Percentiles rank a stretch among this genome's conserved stretches.
Conservation (phyloP, 2,113 vertebrate genomes). For the Pao palembangensis region DNA sequence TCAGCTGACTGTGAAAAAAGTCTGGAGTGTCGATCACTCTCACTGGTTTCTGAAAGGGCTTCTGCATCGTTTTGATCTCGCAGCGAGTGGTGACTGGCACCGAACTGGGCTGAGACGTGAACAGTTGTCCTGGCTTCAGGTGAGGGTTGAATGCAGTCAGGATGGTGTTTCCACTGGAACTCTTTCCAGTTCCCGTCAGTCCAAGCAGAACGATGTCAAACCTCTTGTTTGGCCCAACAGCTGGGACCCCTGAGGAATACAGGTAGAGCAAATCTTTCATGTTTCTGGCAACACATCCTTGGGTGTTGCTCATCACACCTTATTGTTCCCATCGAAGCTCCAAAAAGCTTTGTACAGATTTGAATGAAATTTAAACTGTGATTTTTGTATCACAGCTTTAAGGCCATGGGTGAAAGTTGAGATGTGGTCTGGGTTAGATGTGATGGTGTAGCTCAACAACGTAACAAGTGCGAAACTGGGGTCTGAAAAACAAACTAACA, state of each 20-base stretch:
- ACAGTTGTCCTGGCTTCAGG: neutral
- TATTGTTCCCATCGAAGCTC: too few species aligned
- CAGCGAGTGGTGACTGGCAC: constrained; percentile 16
- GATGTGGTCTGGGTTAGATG: too few species aligned
- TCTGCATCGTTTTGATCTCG: neutral
- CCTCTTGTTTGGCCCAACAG: rapidly evolving
- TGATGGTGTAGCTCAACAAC: too few species aligned
- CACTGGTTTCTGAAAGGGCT: neutral
- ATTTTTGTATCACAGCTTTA: too few species aligned
- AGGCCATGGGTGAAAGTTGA: too few species aligned
- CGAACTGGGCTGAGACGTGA: constrained; percentile 19
- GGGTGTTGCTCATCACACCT: too few species aligned
- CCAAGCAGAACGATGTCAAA: constrained; percentile 28
- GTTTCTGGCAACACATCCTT: neutral
- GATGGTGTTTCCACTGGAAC: constrained; percentile 41
- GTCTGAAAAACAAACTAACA: too few species aligned
- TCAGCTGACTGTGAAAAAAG: constrained; percentile 12
- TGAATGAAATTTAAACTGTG: too few species aligned
- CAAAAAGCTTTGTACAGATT: too few species aligned
- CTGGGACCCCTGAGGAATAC: neutral
- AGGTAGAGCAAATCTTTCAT: neutral
- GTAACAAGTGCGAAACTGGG: too few species aligned
- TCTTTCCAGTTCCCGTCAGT: constrained; percentile 28
- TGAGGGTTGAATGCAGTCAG: neutral
- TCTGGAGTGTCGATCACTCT: constrained; percentile 34